Base-by-base conservation (phyloP, 1,140 invertebrate genomes). In the Trachelipus rathkii region DNA sequence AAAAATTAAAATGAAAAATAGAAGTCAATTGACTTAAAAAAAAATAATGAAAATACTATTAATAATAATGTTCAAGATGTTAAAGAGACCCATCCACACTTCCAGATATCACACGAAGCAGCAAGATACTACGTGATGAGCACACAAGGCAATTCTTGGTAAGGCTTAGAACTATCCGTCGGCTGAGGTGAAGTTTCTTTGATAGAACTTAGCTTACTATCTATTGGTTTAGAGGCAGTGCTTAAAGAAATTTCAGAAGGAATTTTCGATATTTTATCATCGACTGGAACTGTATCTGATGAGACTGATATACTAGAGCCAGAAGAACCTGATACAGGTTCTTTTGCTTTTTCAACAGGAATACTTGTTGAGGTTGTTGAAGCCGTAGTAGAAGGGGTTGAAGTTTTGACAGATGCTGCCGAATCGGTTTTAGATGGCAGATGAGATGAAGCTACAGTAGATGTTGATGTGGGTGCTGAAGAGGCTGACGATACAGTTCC, bases 401-500 rank as follows among this genome's bases (percentile, higher is more conserved):
- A 46, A 45, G 71, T 43, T 46, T 72, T 72, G 67, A 75, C 73
- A 75, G 53, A 75, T 77, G 78, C 70, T 72, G 76, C 78, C 73
- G 76, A 71, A 71, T 72, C 66, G 45, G 74, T 60, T 75, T 78
- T 81, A 19, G 75, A 66, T 74, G 46, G 76, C 73, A 75, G 74
- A 72, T 81, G 79, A 73, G 77, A 74, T 33, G 77, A 21, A 67
- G 79, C 72, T 53, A 75, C 77, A 24, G 77, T 69, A 53, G 77
- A 77, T 23, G 77, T 70, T 43, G 77, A 44, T 15, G 68, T 21
- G 10, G 68, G 10, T 21, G 68, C 50, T 72, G 76, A 73, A 21
- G 74, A 21, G 60, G 77, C 75, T 24, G 75, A 72, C 43, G 80
- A 74, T 33, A 77, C 77, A 9, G 73, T 75, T 19, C 73, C 68